Evolutionary conservation across 2,888 invertebrate genomes (phyloP), one percentile per base, ranked within the genome.

Genomic region (Ophion ellenae): DNA sequence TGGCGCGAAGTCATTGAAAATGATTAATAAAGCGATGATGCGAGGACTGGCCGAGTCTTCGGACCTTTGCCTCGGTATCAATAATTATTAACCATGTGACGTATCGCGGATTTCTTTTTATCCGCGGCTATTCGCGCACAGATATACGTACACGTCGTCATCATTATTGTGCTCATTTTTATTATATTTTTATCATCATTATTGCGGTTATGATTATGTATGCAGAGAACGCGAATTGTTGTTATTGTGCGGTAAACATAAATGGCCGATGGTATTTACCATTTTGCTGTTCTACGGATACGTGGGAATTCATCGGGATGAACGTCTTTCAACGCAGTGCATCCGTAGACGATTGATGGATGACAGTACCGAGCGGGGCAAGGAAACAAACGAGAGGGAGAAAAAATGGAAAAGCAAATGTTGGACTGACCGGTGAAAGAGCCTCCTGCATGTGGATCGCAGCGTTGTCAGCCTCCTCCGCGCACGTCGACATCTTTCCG

Each of bases 391-490:
- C 57, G 45, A 45, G 40, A 59, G 10, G 45, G 11, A n/a, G 28
- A 24, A 57, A 70, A 24, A 53, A 67, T 24, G 9, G 1, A n/a
- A 20, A 47, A 71, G 32, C n/a, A 70, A 53, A 70, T 45, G 32
- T 85, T 32, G 32, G 32, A 93, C 94, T 91, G 86, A 94, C 94
- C 94, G 94, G 94, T 86, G 94, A 94, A 86, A 94, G 90, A 84
- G 92, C 90, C 89, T 94, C 93, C 92, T 94, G 94, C 92, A 93
- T 93, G 88, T 93, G 93, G 90, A 94, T 91, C 80, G 89, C 88
- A 77, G 89, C 87, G 90, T 91, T 92, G 90, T 94, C 94, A 83
- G 92, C 90, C 85, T 93, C 93, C 90, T 94, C 94, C 86, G 93
- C 90, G 89, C 94, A 93, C 89, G 93, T 93, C 90, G 94, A 94